phyloP scores from a whole-genome alignment of 2,888 invertebrate genomes.

The Machimus rusticus region DNA sequence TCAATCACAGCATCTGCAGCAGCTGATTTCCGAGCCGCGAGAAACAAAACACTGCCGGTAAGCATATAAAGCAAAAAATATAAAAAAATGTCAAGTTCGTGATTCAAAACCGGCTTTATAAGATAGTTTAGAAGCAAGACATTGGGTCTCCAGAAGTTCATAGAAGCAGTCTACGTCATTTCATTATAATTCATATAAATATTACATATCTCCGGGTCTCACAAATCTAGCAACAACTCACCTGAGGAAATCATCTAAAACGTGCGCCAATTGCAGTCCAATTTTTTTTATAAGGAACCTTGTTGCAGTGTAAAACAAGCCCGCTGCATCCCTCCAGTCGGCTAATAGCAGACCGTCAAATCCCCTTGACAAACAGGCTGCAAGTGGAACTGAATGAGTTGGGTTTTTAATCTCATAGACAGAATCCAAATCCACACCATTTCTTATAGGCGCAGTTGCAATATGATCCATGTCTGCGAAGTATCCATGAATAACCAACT shows the following conservation, averaged over 20 bases:
- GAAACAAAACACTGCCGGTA: neutral
- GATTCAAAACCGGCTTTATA: neutral
- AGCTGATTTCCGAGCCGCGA: neutral
- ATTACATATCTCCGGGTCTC: neutral
- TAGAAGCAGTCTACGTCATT: neutral
- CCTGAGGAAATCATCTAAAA: slow-evolving; percentile 54
- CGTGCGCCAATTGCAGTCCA: slow-evolving; percentile 51
- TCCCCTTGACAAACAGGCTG: slow-evolving; percentile 58
- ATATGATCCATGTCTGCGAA: slow-evolving; percentile 55
- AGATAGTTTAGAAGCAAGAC: neutral
- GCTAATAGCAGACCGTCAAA: slow-evolving; percentile 56
- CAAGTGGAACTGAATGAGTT: neutral
- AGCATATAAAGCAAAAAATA: neutral
- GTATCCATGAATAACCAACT: slow-evolving; percentile 60
- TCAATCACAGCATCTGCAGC: neutral
- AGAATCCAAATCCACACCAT: slow-evolving; percentile 41
- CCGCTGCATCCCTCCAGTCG: slow-evolving; percentile 58
- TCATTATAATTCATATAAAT: neutral
- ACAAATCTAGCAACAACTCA: slow-evolving; percentile 6
- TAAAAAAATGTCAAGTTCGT: neutral
- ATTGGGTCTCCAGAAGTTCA: neutral
- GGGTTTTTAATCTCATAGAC: neutral
- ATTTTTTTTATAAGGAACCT: slow-evolving; percentile 54
- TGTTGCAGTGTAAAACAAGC: slow-evolving; percentile 55
- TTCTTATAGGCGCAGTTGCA: slow-evolving; percentile 54